Evolutionary conservation across 2,888 invertebrate genomes (phyloP).

Genomic region (Cepaea hortensis): DNA sequence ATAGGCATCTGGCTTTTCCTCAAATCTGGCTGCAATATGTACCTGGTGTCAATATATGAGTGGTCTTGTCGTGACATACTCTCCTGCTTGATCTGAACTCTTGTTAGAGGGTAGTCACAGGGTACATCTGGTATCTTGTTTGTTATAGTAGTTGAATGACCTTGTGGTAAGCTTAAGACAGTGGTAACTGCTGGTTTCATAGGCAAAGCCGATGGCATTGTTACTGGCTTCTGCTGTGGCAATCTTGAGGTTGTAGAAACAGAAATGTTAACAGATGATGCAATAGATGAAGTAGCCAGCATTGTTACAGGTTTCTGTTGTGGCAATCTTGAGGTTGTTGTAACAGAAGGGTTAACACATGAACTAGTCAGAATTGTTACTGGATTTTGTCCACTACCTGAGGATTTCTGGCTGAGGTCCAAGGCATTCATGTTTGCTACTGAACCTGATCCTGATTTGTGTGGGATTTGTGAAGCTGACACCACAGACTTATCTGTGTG

Average conservation of each 20-base stretch:
- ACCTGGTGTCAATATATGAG: neutral
- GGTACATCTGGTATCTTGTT: neutral
- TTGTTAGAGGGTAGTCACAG: constrained; percentile 37
- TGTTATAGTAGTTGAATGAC: neutral
- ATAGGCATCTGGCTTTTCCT: neutral
- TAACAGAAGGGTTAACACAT: no score
- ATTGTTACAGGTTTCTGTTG: no score
- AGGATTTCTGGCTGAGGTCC: constrained; percentile 22
- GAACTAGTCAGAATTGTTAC: neutral
- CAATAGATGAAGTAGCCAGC: neutral
- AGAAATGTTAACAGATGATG: neutral
- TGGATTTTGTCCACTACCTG: neutral
- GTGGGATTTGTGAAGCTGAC: neutral
- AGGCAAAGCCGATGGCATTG: neutral
- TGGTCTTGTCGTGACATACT: neutral
- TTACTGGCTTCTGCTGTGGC: neutral
- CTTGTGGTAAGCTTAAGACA: neutral
- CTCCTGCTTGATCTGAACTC: constrained; percentile 37
- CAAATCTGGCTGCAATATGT: neutral
- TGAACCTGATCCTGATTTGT: neutral
- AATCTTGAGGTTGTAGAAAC: neutral
- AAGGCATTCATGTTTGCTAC: constrained; percentile 10
- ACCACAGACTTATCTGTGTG: neutral
- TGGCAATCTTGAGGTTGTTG: no score
- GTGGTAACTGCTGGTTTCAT: no score